phyloP scores from a whole-genome alignment of 2,113 vertebrate genomes.

The Dicentrarchus labrax region DNA sequence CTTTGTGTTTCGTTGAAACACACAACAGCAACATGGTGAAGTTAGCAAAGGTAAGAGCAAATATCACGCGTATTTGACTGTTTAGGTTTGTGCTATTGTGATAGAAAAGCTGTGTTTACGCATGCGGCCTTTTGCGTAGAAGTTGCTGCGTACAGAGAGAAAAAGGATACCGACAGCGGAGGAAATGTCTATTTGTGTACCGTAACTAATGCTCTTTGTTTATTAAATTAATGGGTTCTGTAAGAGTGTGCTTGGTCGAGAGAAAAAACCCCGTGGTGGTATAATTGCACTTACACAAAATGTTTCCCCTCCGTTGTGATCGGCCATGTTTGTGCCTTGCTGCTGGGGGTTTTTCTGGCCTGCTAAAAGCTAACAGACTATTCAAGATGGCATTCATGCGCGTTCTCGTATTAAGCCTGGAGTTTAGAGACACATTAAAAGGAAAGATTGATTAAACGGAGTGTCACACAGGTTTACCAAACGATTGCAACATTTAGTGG shows the following conservation, averaged over 20 bases:
- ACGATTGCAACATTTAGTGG: accelerated
- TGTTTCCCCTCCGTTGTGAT: slow-evolving; percentile 11
- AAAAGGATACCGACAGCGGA: background rate
- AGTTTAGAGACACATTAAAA: accelerated
- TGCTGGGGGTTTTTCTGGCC: slow-evolving; percentile 46
- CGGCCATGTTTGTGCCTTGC: slow-evolving; percentile 75
- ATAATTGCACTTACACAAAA: too few relatives aligned
- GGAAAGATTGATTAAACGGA: accelerated
- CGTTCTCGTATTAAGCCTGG: slow-evolving; percentile 27
- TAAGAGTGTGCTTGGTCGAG: accelerated
- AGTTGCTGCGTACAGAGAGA: slow-evolving; percentile 48
- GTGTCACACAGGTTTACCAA: accelerated
- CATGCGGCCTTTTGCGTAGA: slow-evolving; percentile 58
- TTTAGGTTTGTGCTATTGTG: background rate
- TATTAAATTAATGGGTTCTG: accelerated
- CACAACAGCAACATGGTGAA: slow-evolving; percentile 83
- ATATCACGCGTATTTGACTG: background rate
- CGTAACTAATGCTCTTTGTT: accelerated
- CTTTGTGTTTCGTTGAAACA: slow-evolving; percentile 71
- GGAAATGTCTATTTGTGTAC: accelerated
- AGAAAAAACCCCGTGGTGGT: too few relatives aligned
- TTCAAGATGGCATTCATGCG: slow-evolving; percentile 73
- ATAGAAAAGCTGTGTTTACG: slow-evolving; percentile 37
- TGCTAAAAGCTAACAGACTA: slow-evolving; percentile 19
- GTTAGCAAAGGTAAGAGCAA: slow-evolving; percentile 83